Percentiles rank a stretch among this genome's conserved stretches.
Conservation (phyloP, 1,140 invertebrate species). For the Branchinecta lynchi region DNA sequence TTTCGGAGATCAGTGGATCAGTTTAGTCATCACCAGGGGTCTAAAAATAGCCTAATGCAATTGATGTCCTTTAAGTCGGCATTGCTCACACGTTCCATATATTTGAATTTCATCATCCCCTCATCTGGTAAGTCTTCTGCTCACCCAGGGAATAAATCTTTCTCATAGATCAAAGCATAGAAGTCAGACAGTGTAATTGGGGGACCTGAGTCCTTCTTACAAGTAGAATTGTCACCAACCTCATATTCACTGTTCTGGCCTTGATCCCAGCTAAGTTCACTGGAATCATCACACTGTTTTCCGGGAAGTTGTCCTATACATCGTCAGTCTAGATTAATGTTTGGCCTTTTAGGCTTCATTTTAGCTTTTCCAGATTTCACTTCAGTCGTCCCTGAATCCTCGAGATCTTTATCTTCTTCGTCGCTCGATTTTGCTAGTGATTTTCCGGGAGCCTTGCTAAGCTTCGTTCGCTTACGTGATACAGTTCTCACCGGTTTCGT, state of each 20-base stretch:
- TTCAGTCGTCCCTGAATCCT: constrained; percentile 5
- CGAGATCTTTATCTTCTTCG: background rate
- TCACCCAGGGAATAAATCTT: background rate
- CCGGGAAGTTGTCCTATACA: background rate
- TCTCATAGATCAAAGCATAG: background rate
- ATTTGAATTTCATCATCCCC: constrained; percentile 4
- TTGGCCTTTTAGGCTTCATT: background rate
- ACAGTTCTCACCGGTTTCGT: background rate
- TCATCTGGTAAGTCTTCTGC: constrained; percentile 5
- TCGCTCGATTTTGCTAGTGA: constrained; percentile 5
- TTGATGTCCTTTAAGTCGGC: too few species aligned
- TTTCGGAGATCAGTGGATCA: too few species aligned
- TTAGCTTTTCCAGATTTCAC: constrained; percentile 1
- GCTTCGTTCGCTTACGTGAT: constrained; percentile 9
- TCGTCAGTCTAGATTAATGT: constrained; percentile 6
- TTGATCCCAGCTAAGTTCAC: background rate
- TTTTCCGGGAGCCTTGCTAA: constrained; percentile 8
- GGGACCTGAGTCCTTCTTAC: constrained; percentile 1
- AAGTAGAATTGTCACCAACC: constrained; percentile 1
- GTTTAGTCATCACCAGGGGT: too few species aligned
- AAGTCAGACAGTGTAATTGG: constrained; percentile 1
- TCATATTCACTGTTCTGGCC: background rate
- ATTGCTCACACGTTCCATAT: too few species aligned
- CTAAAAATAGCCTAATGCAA: too few species aligned
- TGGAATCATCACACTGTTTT: background rate